Percentiles rank a stretch among this genome's conserved stretches.
phyloP scores from a whole-genome alignment of 1,140 invertebrate genomes.

The Drosophila ogumai region DNA sequence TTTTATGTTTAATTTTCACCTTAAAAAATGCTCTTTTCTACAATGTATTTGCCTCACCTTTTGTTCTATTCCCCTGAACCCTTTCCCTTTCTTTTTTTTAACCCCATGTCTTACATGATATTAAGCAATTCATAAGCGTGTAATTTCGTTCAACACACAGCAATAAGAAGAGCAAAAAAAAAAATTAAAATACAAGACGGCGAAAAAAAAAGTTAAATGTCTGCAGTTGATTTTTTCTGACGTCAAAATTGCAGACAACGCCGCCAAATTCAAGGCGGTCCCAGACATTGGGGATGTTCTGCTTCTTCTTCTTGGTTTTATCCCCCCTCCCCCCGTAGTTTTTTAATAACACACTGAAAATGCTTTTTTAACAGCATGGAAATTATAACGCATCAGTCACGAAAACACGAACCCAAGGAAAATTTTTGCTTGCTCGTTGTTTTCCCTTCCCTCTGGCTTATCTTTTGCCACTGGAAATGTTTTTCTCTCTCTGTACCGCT shows the following conservation, averaged over 20 bases:
- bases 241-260: constrained; percentile 72
- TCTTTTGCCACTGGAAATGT: constrained; percentile 43
- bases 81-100: constrained; percentile 2
- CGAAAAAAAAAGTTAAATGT: constrained; percentile 52
- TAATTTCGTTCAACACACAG: constrained; percentile 70
- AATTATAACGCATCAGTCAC: constrained; percentile 84
- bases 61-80: background rate
- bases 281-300: constrained; percentile 42
- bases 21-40: too few relatives aligned
- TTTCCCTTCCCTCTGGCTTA: background rate
- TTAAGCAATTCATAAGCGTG: constrained; percentile 77
- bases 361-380: constrained; percentile 76
- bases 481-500: constrained; percentile 35
- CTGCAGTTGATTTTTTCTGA: constrained; percentile 78
- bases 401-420: constrained; percentile 52
- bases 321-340: constrained; percentile 11
- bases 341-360: constrained; percentile 76
- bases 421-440: constrained; percentile 9
- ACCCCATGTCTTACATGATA: constrained; percentile 56
- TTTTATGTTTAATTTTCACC: background rate
- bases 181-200: constrained; percentile 6
- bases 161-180: constrained; percentile 3
- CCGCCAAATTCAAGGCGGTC: constrained; percentile 63
- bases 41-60: background rate
- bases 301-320: constrained; percentile 18